Conservation (phyloP, 2,888 invertebrate species). For the Oasisia sp. region DNA sequence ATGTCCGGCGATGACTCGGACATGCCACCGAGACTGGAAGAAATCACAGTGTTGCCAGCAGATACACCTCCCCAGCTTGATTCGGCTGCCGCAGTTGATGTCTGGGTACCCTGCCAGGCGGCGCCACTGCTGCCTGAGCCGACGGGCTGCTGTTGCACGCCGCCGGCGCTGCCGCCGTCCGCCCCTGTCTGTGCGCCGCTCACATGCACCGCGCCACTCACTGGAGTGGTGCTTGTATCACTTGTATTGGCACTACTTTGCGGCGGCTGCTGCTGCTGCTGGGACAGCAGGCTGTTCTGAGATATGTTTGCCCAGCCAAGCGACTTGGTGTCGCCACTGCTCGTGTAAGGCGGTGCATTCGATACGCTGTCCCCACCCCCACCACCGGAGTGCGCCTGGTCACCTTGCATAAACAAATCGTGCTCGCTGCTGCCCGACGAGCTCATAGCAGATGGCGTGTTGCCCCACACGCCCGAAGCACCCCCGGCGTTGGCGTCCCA, state of each 20-base stretch:
- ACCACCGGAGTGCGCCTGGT: neutral
- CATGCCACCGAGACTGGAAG: neutral
- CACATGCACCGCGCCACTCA: neutral
- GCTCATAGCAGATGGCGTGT: constrained; percentile 13
- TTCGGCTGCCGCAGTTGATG: neutral
- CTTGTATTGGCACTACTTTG: neutral
- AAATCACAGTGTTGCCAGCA: constrained; percentile 5
- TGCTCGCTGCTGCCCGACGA: neutral
- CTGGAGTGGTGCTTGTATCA: neutral
- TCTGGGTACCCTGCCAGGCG: neutral
- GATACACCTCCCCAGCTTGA: constrained; percentile 12
- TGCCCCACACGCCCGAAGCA: neutral
- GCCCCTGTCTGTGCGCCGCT: neutral
- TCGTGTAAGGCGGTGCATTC: neutral
- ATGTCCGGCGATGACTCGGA: neutral
- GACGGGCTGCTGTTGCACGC: neutral
- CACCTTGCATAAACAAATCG: constrained; percentile 17
- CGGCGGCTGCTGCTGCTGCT: neutral
- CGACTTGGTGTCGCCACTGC: constrained; percentile 17
- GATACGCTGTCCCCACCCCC: neutral
- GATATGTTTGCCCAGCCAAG: neutral
- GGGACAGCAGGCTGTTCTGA: neutral
- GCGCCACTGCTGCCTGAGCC: neutral
- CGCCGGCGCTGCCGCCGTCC: neutral
- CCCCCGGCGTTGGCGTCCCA: neutral